Base-by-base conservation (phyloP, 2,888 invertebrate genomes). In the Diogma glabrata region DNA sequence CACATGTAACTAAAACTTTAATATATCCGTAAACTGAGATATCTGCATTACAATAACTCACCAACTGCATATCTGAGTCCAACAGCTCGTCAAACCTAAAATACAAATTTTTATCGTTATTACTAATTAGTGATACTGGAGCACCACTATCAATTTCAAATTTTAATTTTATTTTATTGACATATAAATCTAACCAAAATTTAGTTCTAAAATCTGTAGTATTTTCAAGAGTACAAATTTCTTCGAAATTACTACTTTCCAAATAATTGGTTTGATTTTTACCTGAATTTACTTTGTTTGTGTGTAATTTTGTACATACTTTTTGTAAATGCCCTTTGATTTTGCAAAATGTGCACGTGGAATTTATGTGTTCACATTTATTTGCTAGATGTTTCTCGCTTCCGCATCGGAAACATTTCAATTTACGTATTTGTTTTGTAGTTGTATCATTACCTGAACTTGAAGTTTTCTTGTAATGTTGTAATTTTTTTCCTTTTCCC, bases 11-110 rank as follows among this genome's bases (percentile, higher is more conserved):
- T 24, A 7, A 9, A 24, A 24, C 24, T 24, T 9, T 24, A 24
- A 24, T 24, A 24, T 26, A 59, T 52, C 54, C 51, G 51, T 26
- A 55, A 43, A 52, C 52, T 9, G 40, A 30, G 23, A 56, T 36
- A 20, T 6, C 26, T 17, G 36, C 53, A 49, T 52, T 49, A 24
- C 55, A 55, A 52, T 50, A 57, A n/a, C 52, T 53, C 17, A 53
- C n/a, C 45, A 54, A 23, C 52, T 56, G 46, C 47, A 57, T 38
- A 48, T 53, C 33, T 9, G 53, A 46, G 23, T 48, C 4, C 5
- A 14, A 4, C 3, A 46, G 8, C 5, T 24, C 9, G 24, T 26
- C 7, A 24, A 24, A 24, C 24, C 24, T 24, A 24, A 24, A 24
- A 24, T 7, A 24, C 9, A 24, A 24, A 24, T 24, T 9, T 24